These are phyloP conservation scores for Tribolium freemani DNA, from an alignment of 2,888 invertebrate species.

Conservation along the genomic window DNA sequence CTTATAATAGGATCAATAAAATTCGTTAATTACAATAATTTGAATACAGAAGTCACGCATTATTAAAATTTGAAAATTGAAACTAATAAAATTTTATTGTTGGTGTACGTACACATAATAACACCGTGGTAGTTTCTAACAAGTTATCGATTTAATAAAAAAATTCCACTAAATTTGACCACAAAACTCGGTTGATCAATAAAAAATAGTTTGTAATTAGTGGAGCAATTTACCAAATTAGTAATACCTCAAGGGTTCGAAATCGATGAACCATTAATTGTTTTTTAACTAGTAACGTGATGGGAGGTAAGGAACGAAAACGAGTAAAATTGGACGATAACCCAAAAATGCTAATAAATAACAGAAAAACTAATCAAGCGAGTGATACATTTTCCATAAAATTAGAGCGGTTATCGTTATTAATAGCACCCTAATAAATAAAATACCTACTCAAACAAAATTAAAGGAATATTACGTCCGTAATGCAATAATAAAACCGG, in stretches of 20 bases:
- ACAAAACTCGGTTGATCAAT: background rate
- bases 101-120: background rate
- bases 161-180: background rate
- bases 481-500: conserved; percentile 57
- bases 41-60: background rate
- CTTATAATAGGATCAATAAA: background rate
- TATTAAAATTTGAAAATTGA: conserved; percentile 22
- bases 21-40: background rate
- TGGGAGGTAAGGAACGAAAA: background rate
- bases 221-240: background rate
- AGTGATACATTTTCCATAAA: conserved; percentile 51
- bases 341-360: conserved; percentile 30
- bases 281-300: background rate
- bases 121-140: background rate
- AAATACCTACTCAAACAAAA: conserved; percentile 54
- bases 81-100: conserved; percentile 3
- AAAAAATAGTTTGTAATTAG: background rate
- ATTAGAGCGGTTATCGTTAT: conserved; percentile 51
- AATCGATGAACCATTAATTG: conserved; percentile 4
- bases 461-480: conserved; percentile 56
- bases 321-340: background rate
- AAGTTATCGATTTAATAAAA: background rate
- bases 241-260: background rate
- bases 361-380: conserved; percentile 31
- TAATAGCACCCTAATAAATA: conserved; percentile 57